Evolutionary conservation across 2,113 vertebrate species (phyloP).

Genomic region (Atractosteus spatula): DNA sequence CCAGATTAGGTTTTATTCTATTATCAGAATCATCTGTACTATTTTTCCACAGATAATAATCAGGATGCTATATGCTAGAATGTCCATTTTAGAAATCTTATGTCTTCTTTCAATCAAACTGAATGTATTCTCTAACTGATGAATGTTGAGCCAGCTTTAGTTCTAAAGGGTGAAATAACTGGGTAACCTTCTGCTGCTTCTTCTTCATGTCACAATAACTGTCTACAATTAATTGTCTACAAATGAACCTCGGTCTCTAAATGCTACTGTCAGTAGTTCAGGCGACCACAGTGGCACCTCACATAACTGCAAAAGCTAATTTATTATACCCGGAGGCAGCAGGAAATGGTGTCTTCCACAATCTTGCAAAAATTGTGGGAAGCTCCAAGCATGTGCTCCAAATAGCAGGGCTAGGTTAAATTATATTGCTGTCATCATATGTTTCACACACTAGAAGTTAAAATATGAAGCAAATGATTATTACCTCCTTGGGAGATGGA

Average conservation of each 20-base stretch:
- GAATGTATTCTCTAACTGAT: too few relatives aligned
- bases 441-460: conserved; percentile 18
- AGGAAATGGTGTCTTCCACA: not conserved
- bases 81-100: too few relatives aligned
- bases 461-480: conserved; percentile 26
- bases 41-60: too few relatives aligned
- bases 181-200: not conserved
- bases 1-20: too few relatives aligned
- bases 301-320: not conserved
- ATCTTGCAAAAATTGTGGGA: not conserved
- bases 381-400: not conserved
- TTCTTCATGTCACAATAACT: not conserved
- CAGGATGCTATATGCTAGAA: too few relatives aligned
- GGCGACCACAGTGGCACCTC: not conserved
- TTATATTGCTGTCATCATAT: conserved; percentile 23
- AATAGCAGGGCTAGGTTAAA: conserved; percentile 11
- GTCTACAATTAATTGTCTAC: not conserved
- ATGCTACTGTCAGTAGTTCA: not conserved
- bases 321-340: not conserved
- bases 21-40: too few relatives aligned
- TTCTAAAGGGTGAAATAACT: not conserved
- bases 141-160: too few relatives aligned
- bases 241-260: not conserved
- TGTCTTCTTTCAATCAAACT: too few relatives aligned
- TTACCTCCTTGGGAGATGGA: conserved; percentile 19